Conservation (phyloP, 2,888 invertebrate species). For the Pseudoips prasinana region DNA sequence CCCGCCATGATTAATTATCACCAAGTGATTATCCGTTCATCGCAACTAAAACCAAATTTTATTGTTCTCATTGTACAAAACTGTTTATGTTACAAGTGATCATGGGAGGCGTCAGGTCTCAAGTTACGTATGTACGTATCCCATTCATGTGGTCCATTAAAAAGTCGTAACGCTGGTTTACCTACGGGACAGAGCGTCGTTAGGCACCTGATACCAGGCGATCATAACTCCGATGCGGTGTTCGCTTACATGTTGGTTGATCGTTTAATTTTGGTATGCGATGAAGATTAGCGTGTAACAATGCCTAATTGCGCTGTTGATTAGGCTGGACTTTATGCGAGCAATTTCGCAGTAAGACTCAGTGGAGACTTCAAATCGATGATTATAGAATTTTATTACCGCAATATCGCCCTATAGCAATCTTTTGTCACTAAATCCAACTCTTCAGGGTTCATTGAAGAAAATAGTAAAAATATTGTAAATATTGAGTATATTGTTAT, state of each 20-base stretch:
- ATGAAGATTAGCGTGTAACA: conserved; percentile 34
- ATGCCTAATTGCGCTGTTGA: conserved; percentile 32
- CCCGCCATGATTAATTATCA: conserved; percentile 34
- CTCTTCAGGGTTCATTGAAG: no score
- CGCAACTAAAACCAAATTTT: conserved; percentile 67
- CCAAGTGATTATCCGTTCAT: conserved; percentile 34
- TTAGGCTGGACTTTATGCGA: conserved; percentile 22
- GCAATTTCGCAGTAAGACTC: conserved; percentile 16
- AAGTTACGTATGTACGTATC: conserved; percentile 46
- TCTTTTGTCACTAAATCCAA: no score
- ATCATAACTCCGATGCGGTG: conserved; percentile 54
- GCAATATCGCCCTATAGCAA: no score
- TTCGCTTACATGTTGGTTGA: conserved; percentile 38
- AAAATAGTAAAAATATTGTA: no score
- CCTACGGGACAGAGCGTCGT: conserved; percentile 79
- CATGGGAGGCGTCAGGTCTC: conserved; percentile 56
- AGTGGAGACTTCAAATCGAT: no score
- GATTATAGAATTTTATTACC: no score
- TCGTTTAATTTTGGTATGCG: conserved; percentile 55
- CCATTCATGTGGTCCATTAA: conserved; percentile 78
- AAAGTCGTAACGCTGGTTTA: conserved; percentile 65
- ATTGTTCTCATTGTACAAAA: conserved; percentile 57
- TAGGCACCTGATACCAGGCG: conserved; percentile 74
- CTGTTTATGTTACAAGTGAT: conserved; percentile 68
- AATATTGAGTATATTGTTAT: no score